Base-by-base conservation (phyloP, 2,888 invertebrate species). In the Hypena proboscidalis region DNA sequence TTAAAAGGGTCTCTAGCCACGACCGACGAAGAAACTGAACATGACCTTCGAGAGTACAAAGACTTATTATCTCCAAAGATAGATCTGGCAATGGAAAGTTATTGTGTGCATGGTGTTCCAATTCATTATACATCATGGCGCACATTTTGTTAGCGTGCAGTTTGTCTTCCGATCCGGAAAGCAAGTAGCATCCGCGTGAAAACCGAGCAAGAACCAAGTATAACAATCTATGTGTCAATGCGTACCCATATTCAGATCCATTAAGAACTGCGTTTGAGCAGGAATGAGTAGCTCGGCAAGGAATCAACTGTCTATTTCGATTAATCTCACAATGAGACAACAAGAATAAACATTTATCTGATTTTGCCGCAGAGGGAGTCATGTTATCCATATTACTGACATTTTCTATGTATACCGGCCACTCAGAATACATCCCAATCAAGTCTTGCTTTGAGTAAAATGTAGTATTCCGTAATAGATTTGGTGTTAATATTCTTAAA, bases 31-130 rank as follows among this genome's bases (percentile, higher is more conserved):
- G 32, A 44, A 83, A 80, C 7, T 77, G 58, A 0, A 51, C 52
- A 38, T 81, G 69, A 0, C 83, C 82, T 1, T 65, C 59, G 3
- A 82, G 20, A 6, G 66, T 20, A 57, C 83, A 84, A 0, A 81
- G 35, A 3, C 54, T 20, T 4, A 80, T 75, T 9, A 77, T 68
- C 61, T 84, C 83, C 44, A 78, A 35, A 21, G 84, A 37, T 8
- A 85, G 57, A 48, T 83, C 83, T 0, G 60, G 44, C 2, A 55
- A 7, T 10, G 22, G 19, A 37, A 63, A 80, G 1, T 55, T 44
- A 31, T 75, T 52, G 0, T 7, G 6, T 0, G 65, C 67, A 5
- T 79, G 75, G 39, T 67, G 79, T 15, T 71, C 50, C 0, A 67
- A 62, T 50, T 84, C 83, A 4, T 56, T 51, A 39, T 61, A 76